These are phyloP conservation scores for Drosophila kepulauana DNA, from an alignment of 1,140 invertebrate genomes.

Conservation along the genomic window DNA sequence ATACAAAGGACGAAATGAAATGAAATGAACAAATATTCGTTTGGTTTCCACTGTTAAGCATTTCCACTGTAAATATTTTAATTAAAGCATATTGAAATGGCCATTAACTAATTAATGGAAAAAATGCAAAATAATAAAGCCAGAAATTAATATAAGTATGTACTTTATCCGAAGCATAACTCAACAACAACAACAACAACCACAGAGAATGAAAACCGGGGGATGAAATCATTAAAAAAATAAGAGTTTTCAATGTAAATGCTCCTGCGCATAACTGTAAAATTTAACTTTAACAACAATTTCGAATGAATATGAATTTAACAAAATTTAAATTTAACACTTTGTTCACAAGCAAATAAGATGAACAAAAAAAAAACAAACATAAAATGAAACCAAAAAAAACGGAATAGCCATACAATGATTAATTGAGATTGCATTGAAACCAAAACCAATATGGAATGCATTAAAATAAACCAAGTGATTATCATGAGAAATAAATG, in stretches of 20 bases:
- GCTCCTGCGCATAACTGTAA: conserved; percentile 68
- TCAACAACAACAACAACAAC: conserved; percentile 17
- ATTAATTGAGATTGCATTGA: conserved; percentile 36
- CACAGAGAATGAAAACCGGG: conserved; percentile 24
- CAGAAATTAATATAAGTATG: conserved; percentile 54
- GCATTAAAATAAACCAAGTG: conserved; percentile 76
- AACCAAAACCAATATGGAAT: conserved; percentile 45
- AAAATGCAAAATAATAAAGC: conserved; percentile 52
- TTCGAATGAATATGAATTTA: conserved; percentile 79
- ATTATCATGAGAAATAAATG: conserved; percentile 82
- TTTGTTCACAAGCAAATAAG: conserved; percentile 27
- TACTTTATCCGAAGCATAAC: conserved; percentile 50
- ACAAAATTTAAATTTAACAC: conserved; percentile 39
- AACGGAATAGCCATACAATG: conserved; percentile 54
- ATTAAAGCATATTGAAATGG: conserved; percentile 65
- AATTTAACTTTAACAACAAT: conserved; percentile 72
- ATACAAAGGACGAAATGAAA: conserved; percentile 12
- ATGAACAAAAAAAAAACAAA: conserved; percentile 20
- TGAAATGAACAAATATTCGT: conserved; percentile 43
- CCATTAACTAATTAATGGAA: conserved; percentile 63
- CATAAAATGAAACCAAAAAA: conserved; percentile 23
- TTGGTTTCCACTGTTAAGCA: conserved; percentile 72
- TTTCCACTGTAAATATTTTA: conserved; percentile 80
- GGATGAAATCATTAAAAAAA: conserved; percentile 52
- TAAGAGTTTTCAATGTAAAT: conserved; percentile 74